These are phyloP conservation scores for Rhea pennata DNA, from an alignment of 2,113 vertebrate genomes.

Conservation along the genomic window DNA sequence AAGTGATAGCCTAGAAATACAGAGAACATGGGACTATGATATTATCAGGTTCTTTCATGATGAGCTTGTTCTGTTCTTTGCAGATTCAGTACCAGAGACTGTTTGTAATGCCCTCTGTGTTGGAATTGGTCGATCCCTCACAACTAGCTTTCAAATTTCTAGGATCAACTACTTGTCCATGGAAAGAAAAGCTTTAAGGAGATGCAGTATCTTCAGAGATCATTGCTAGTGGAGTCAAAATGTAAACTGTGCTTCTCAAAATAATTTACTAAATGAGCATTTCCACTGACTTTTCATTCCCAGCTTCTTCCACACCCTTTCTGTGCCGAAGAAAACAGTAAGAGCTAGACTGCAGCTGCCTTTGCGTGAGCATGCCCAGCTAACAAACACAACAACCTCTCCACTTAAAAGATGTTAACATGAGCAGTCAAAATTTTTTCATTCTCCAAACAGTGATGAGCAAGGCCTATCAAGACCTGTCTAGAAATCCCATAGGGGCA, in stretches of 20 bases:
- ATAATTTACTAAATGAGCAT: background rate
- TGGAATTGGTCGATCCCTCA: conserved; percentile 74
- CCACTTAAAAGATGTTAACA: background rate
- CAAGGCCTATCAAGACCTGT: too few relatives aligned
- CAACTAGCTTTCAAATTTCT: conserved; percentile 74
- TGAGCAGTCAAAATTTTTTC: background rate
- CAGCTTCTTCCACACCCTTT: background rate
- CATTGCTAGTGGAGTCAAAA: background rate
- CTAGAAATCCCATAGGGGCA: too few relatives aligned
- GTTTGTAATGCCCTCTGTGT: conserved; percentile 10
- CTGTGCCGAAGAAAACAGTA: background rate
- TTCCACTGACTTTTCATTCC: background rate
- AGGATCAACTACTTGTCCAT: conserved; percentile 70
- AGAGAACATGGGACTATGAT: background rate
- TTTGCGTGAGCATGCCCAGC: background rate
- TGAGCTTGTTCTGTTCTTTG: background rate
- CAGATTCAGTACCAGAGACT: background rate
- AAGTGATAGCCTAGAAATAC: background rate
- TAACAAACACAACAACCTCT: background rate
- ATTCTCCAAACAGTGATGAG: too few relatives aligned
- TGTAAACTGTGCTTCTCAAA: background rate
- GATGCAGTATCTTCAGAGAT: background rate
- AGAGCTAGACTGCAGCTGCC: background rate
- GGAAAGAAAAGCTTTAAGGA: conserved; percentile 52
- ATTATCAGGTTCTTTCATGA: background rate